Conservation (phyloP, 2,113 vertebrate species). For the Cheilinus undulatus region DNA sequence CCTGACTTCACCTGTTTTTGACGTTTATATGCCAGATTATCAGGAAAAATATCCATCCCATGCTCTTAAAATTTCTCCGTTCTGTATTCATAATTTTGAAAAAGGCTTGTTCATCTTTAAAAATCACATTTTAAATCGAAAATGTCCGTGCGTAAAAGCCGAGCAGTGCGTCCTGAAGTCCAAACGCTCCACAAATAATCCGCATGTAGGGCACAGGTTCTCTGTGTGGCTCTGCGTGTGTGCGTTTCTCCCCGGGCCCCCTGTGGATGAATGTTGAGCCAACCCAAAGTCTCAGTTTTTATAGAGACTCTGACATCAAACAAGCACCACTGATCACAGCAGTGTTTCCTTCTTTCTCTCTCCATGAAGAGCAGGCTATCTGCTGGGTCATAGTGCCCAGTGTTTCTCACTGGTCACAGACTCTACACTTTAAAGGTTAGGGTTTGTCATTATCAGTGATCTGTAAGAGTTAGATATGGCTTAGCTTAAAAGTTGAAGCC, state of each 20-base stretch:
- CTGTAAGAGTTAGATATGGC: too few species aligned
- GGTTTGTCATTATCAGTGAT: not conserved
- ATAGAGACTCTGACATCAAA: conserved; percentile 78
- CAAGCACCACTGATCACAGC: conserved; percentile 72
- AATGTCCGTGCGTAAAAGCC: not conserved
- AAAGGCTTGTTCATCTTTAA: not conserved
- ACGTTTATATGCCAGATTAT: not conserved
- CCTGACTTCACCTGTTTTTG: not conserved
- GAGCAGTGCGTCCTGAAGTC: conserved; percentile 43
- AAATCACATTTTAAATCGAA: not conserved
- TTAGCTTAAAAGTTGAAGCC: too few species aligned
- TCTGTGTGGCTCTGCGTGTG: conserved; percentile 26
- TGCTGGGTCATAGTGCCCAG: conserved; percentile 85
- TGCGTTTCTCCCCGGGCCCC: conserved; percentile 39
- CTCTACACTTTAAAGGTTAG: not conserved
- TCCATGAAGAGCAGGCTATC: conserved; percentile 44
- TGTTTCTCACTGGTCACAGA: conserved; percentile 14
- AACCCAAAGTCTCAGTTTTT: conserved; percentile 67
- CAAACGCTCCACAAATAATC: conserved; percentile 65
- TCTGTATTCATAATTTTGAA: conserved; percentile 37
- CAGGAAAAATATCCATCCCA: conserved; percentile 46
- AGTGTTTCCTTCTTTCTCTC: conserved; percentile 16
- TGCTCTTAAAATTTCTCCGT: conserved; percentile 4
- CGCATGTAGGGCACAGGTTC: conserved; percentile 59
- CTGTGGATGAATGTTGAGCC: conserved; percentile 68